These are phyloP conservation scores for Aurelia sp. DNA, from an alignment of 30 jellyfish, hydroid and myxozoan genomes.

Conservation along the genomic window DNA sequence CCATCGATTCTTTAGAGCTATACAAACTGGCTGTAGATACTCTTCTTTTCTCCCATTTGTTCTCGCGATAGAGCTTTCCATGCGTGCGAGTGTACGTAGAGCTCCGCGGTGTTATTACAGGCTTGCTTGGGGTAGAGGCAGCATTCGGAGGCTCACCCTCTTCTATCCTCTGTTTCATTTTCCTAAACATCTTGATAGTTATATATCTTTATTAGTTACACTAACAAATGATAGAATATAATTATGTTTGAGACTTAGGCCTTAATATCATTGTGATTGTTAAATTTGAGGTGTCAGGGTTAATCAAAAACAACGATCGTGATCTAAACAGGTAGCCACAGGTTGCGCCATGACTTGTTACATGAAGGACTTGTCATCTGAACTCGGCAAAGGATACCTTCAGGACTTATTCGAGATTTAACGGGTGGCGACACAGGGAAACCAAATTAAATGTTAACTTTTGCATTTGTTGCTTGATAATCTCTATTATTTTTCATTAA, in stretches of 20 bases:
- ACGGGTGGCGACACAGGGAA: no score
- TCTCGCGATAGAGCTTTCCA: conserved; percentile 74
- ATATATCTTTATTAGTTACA: neutral
- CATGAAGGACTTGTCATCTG: conserved; percentile 18
- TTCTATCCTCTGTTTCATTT: conserved; percentile 91
- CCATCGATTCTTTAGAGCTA: conserved; percentile 97
- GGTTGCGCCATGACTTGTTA: conserved; percentile 31
- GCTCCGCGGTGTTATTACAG: conserved; percentile 25
- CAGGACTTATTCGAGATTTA: no score
- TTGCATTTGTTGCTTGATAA: no score
- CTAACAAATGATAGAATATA: neutral
- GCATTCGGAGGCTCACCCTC: conserved; percentile 89
- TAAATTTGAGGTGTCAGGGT: conserved; percentile 26
- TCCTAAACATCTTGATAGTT: conserved; percentile 75
- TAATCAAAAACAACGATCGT: conserved; percentile 70
- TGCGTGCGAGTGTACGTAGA: conserved; percentile 32
- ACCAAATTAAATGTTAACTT: no score
- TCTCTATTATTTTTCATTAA: no score
- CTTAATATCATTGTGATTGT: neutral
- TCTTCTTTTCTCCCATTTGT: conserved; percentile 96
- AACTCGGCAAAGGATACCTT: neutral
- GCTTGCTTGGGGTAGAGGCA: conserved; percentile 38
- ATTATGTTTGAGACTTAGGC: conserved; percentile 10
- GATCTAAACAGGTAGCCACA: conserved; percentile 68
- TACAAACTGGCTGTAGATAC: conserved; percentile 85